phyloP scores from a whole-genome alignment of 2,113 vertebrate species.

The Lipophrys pholis region DNA sequence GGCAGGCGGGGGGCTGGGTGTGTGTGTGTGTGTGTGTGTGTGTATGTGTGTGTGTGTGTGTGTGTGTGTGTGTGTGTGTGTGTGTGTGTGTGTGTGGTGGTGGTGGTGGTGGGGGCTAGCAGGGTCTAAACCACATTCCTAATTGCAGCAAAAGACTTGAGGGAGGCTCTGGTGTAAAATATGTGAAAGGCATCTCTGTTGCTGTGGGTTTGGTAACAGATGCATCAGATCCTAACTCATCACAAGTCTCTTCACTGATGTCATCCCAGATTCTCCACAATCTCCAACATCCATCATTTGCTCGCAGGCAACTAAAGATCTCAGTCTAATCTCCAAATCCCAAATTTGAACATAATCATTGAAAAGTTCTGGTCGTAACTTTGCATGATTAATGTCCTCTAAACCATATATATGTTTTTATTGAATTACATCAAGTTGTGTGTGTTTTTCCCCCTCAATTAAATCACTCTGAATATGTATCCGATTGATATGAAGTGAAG shows the following conservation, averaged over 20 bases:
- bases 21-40: slow-evolving; percentile 20
- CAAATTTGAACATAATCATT: too few species aligned
- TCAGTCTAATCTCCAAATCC: too few species aligned
- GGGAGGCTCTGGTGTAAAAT: slow-evolving; percentile 40
- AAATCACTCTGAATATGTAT: too few species aligned
- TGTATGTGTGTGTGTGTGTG: slow-evolving; percentile 32
- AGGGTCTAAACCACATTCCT: slow-evolving; percentile 62
- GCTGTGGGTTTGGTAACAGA: slow-evolving; percentile 45
- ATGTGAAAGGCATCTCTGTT: slow-evolving; percentile 71
- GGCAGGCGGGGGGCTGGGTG: slow-evolving; percentile 1
- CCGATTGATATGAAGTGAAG: too few species aligned
- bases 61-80: background rate
- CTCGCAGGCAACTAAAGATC: background rate
- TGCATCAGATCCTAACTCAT: slow-evolving; percentile 43
- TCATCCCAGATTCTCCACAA: background rate
- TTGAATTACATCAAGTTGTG: too few species aligned
- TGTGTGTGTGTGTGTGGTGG: background rate
- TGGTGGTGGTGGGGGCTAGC: background rate
- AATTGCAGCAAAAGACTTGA: slow-evolving; percentile 64
- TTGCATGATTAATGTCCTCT: background rate
- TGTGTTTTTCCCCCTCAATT: too few species aligned
- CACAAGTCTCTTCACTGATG: slow-evolving; percentile 28
- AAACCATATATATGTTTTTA: too few species aligned
- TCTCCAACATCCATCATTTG: background rate
- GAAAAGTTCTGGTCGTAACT: background rate